Conservation (phyloP, 2,888 invertebrate genomes). For the Bimastos eiseni region DNA sequence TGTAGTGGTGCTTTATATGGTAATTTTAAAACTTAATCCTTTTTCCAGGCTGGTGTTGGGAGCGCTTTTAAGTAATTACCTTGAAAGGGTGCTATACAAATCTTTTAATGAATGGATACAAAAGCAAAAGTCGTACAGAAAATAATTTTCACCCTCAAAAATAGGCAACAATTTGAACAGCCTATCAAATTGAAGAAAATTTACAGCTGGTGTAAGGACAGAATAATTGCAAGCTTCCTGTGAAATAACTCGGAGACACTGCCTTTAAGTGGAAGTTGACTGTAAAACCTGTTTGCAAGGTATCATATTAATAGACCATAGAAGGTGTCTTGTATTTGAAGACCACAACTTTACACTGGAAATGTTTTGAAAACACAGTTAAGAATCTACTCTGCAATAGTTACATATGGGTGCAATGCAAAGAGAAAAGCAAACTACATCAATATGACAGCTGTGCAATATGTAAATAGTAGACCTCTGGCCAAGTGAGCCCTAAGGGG, state of each 20-base stretch:
- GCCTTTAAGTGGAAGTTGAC: background rate
- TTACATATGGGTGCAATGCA: background rate
- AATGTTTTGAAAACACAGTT: background rate
- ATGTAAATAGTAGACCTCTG: too few relatives aligned
- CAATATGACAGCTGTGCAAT: too few relatives aligned
- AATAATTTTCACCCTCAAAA: too few relatives aligned
- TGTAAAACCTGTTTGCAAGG: background rate
- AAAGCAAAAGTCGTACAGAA: too few relatives aligned
- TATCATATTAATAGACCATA: background rate
- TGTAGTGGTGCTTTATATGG: too few relatives aligned
- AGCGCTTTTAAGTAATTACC: too few relatives aligned
- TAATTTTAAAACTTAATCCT: too few relatives aligned
- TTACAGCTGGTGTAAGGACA: background rate
- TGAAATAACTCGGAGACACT: too few relatives aligned
- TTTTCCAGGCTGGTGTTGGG: too few relatives aligned
- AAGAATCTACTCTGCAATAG: background rate
- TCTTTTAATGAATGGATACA: too few relatives aligned
- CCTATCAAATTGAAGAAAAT: background rate
- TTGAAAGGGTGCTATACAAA: too few relatives aligned
- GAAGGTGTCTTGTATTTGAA: background rate
- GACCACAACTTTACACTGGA: background rate
- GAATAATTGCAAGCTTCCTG: background rate
- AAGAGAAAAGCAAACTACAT: background rate
- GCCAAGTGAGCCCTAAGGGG: background rate
- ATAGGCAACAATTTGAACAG: too few relatives aligned